Base-by-base conservation (phyloP, 2,113 vertebrate species). In the Syngnathoides biaculeatus region DNA sequence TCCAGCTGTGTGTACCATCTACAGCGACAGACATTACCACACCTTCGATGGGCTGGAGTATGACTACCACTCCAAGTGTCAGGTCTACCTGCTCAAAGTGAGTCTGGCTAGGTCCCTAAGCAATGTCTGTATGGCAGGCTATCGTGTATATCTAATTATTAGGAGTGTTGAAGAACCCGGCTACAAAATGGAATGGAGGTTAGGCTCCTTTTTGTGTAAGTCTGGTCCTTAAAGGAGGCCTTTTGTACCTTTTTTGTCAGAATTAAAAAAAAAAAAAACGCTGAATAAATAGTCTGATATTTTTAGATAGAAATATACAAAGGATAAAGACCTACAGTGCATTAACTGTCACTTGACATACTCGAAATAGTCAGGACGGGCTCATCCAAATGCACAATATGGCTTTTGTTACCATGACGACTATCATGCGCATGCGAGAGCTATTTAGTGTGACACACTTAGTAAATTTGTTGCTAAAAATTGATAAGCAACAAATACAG, bases 21-120 rank as follows among this genome's bases (percentile, higher is more conserved):
- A 99, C 80, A 98, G 96, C 8, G 96, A 98, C 82, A 86, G 96
- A 17, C 97, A 99, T 78, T 98, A 98, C 81, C 93, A 97, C 71
- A 97, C 96, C 47, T 99, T 99, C 71, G 97, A 99, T 8, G 97
- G 96, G 7, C 66, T 99, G 45, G 97, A 99, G 73, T 98, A 97
- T 71, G 97, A 99, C 79, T 99, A 96, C 74, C 83, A 94, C 84
- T 95, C 96, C 68, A 96, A 99, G 90, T 99, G 97, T 80, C 96
- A 98, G 79, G 93, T 93, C 65, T 98, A 95, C 74, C 86, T 99
- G 75, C 84, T 91, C 24, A 90, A 91, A 78, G 89, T 90, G 65
- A 86, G 89, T 78, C 59, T 77, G 13, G 56, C 72, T 72, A 68
- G 39, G 26, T 59, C 30, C 73, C 42, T 67, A 17, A 58, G 12